These are phyloP conservation scores for Hemitrygon akajei DNA, from an alignment of 2,797 vertebrate species.

Conservation along the genomic window DNA sequence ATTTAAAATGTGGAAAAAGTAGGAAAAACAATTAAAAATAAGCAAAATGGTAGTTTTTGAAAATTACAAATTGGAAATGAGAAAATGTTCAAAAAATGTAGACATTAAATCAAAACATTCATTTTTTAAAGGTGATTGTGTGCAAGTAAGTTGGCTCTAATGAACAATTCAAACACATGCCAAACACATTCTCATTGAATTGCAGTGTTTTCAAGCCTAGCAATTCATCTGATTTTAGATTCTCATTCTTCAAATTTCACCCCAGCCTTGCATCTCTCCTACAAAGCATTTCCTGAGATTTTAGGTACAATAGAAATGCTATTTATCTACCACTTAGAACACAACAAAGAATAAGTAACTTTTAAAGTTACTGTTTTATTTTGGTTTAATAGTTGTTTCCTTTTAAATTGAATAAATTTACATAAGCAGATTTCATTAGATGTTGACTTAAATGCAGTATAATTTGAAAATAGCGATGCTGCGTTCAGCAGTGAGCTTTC, in stretches of 20 bases:
- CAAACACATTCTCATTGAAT: no score
- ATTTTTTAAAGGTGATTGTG: neutral
- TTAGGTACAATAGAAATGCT: no score
- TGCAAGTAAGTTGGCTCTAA: no score
- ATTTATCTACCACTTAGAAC: neutral
- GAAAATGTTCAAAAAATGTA: neutral
- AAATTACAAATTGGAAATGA: no score
- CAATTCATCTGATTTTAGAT: no score
- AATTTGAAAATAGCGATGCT: neutral
- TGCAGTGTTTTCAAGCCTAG: no score
- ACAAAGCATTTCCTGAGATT: no score
- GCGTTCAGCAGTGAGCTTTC: neutral
- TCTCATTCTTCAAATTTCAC: no score
- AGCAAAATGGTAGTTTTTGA: neutral
- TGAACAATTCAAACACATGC: no score
- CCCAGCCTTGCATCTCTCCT: no score
- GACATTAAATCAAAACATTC: neutral
- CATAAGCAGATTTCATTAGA: neutral
- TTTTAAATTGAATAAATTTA: neutral
- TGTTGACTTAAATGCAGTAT: neutral
- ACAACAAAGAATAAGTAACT: neutral
- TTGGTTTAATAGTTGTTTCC: neutral
- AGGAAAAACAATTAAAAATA: neutral
- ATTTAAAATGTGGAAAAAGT: neutral
- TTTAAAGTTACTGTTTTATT: neutral